Base-by-base conservation (phyloP, 2,113 vertebrate species). In the Acanthisitta chloris region DNA sequence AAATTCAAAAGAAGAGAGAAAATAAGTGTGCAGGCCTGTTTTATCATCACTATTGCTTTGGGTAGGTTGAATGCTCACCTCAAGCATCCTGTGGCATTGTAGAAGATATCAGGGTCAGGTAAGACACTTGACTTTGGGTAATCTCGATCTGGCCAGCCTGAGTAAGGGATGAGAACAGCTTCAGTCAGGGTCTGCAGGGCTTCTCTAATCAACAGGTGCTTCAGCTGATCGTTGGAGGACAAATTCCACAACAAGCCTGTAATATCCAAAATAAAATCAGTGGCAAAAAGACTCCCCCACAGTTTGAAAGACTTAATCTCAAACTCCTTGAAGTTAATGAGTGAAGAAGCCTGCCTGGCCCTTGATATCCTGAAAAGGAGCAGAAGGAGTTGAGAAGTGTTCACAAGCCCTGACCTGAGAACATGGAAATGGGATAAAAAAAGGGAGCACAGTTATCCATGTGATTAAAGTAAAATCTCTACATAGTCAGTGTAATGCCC, bases 171-270 rank as follows among this genome's bases (percentile, higher is more conserved):
- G 81, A 99, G 97, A 73, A 99, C 97, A 2, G 84, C 97, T 52
- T 98, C 96, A 0, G 98, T 99, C 90, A 99, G 96, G 0, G 96
- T 97, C 7, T 97, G 40, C 36, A 99, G 94, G 31, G 97, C 98
- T 40, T 98, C 97, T 67, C 87, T 97, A 71, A 98, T 90, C 72
- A 99, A 95, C 45, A 96, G 59, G 59, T 98, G 97, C 96, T 99
- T 99, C 96, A 99, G 97, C 61, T 98, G 96, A 94, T 99, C 99
- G n/a, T 98, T 99, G 77, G 99, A 99, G 12, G 99, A 99, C 89
- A 99, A 98, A 96, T 99, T 99, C 99, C 99, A 99, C 90, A 99
- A 81, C 90, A 99, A 97, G 81, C 99, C 99, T 99, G 85, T 17
- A 92, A 88, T 24, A 90, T 8, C 28, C 78, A 90, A 80, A 55